Evolutionary conservation across 2,113 vertebrate genomes (phyloP).

Genomic region (Rafetus swinhoei): DNA sequence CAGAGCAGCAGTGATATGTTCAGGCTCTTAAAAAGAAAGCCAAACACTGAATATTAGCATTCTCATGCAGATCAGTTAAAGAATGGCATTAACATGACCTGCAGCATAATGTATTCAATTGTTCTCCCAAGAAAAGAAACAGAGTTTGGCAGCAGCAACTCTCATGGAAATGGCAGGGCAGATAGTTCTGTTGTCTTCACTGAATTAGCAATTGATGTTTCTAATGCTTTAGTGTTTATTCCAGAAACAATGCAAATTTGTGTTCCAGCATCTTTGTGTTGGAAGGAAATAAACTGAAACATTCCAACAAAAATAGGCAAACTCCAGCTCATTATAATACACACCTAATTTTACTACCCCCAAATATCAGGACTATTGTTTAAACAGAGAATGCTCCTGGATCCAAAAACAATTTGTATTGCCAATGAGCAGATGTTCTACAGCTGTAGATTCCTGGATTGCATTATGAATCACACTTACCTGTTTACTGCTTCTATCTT

Average conservation of each 20-base stretch:
- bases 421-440: background rate
- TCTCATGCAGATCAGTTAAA: slow-evolving; percentile 17
- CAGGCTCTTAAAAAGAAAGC: slow-evolving; percentile 3
- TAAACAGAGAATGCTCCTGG: background rate
- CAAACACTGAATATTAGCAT: slow-evolving; percentile 50
- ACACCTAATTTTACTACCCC: slow-evolving; percentile 35
- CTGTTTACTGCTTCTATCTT: fast-evolving
- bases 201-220: slow-evolving; percentile 58
- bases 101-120: background rate
- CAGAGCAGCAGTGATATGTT: background rate
- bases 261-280: slow-evolving; percentile 27
- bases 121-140: slow-evolving; percentile 45
- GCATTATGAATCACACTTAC: background rate
- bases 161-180: slow-evolving; percentile 49
- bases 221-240: slow-evolving; percentile 55
- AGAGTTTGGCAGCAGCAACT: slow-evolving; percentile 21
- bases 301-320: slow-evolving; percentile 60
- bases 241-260: background rate
- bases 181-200: slow-evolving; percentile 50
- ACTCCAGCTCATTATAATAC: slow-evolving; percentile 26
- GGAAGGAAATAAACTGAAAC: slow-evolving; percentile 43
- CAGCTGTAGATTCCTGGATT: fast-evolving
- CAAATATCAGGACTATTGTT: background rate
- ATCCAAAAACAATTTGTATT: background rate
- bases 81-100: background rate